A percentile compares a stretch with the other conserved stretches of the same genome.
Evolutionary conservation across 2,888 invertebrate genomes (phyloP).

Genomic region (Drosophila lacicola): DNA sequence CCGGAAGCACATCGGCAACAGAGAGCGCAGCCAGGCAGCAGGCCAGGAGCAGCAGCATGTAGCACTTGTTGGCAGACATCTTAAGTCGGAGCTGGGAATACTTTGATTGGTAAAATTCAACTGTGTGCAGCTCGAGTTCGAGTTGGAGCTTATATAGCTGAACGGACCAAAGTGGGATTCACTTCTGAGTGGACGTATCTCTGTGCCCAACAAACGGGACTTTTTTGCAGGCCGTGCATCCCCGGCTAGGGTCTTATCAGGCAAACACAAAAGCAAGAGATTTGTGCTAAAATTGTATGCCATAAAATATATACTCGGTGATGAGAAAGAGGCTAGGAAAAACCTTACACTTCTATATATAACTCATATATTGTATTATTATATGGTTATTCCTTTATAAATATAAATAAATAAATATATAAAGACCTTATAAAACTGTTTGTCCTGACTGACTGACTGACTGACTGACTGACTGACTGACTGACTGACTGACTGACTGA

Average conservation of each 20-base stretch:
- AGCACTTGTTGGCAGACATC: slow-evolving; percentile 49
- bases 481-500: no score
- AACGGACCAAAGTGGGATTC: slow-evolving; percentile 1
- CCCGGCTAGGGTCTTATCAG: slow-evolving; percentile 14
- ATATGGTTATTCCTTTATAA: no score
- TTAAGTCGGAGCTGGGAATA: slow-evolving; percentile 4
- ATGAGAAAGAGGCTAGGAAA: no score
- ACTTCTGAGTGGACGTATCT: slow-evolving; percentile 4
- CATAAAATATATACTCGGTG: neutral
- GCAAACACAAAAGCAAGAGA: neutral
- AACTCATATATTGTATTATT: no score
- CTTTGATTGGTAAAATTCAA: slow-evolving; percentile 19
- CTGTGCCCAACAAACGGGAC: neutral
- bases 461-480: no score
- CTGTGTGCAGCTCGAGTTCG: slow-evolving; percentile 4
- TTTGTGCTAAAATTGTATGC: neutral
- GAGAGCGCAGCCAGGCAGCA: slow-evolving; percentile 31
- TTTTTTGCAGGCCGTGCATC: slow-evolving; percentile 6
- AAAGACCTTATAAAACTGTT: no score
- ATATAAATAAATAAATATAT: no score
- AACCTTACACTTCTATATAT: no score
- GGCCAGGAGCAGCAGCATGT: slow-evolving; percentile 39
- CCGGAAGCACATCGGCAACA: neutral
- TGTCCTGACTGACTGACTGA: no score
- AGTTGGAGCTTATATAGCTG: slow-evolving; percentile 30